A percentile compares a stretch with the other conserved stretches of the same genome.
Conservation (phyloP, 2,888 invertebrate genomes). For the Drosophila colorata region DNA sequence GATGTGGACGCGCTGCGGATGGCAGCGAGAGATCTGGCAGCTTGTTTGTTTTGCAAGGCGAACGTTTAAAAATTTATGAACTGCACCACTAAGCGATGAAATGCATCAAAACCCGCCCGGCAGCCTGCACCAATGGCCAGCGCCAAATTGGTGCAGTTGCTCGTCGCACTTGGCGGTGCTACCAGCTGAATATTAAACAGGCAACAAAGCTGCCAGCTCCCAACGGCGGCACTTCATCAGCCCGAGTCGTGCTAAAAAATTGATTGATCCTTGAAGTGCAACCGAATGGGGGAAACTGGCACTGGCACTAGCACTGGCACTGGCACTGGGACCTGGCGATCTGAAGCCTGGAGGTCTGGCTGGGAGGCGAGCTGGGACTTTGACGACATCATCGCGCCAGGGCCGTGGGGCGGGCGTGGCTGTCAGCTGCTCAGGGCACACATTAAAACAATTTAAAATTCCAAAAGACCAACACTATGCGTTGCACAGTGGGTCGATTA, state of each 20-base stretch:
- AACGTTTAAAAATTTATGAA: slow-evolving; percentile 76
- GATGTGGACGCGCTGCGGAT: slow-evolving; percentile 8
- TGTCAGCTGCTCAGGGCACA: slow-evolving; percentile 50
- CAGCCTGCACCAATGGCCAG: slow-evolving; percentile 23
- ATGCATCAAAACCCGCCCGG: slow-evolving; percentile 37
- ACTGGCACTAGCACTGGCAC: slow-evolving; percentile 1
- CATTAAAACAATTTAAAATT: slow-evolving; percentile 79
- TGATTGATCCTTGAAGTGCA: slow-evolving; percentile 74
- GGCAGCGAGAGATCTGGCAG: slow-evolving; percentile 15
- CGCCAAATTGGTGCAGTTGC: slow-evolving; percentile 74
- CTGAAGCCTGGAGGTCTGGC: slow-evolving; percentile 15
- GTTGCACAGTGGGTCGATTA: slow-evolving; percentile 10
- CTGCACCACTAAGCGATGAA: slow-evolving; percentile 69
- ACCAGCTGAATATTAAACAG: slow-evolving; percentile 76
- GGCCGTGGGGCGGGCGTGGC: slow-evolving; percentile 41
- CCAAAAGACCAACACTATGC: slow-evolving; percentile 53
- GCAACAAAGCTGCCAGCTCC: slow-evolving; percentile 40
- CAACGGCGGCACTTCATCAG: slow-evolving; percentile 76
- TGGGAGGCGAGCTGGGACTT: slow-evolving; percentile 41
- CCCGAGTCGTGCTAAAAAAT: slow-evolving; percentile 72
- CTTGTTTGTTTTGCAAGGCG: slow-evolving; percentile 64
- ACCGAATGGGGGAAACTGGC: slow-evolving; percentile 22
- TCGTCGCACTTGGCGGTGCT: slow-evolving; percentile 69
- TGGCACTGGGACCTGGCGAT: neutral
- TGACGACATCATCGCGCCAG: slow-evolving; percentile 67